phyloP scores from a whole-genome alignment of 2,113 vertebrate species.

The Callorhinus ursinus region DNA sequence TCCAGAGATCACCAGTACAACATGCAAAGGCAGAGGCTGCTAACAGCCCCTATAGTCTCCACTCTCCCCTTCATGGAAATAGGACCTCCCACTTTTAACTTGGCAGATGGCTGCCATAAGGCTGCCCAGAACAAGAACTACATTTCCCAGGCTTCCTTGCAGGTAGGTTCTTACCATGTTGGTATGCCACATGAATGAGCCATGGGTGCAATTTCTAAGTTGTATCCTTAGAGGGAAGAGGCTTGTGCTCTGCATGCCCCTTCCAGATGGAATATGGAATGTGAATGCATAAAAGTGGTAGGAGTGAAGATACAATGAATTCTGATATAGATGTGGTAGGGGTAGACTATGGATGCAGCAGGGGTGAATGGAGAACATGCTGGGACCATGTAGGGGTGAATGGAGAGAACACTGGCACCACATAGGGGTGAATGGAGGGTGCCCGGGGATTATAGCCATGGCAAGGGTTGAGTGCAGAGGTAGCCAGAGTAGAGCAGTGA shows the following conservation, averaged over 20 bases:
- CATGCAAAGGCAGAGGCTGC: neutral
- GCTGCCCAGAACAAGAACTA: neutral
- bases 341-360: neutral
- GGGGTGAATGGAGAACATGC: neutral
- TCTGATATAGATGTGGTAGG: too few species aligned
- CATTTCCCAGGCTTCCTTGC: neutral
- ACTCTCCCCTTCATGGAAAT: neutral
- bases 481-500: neutral
- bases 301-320: too few species aligned
- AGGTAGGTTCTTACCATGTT: neutral
- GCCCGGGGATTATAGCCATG: neutral
- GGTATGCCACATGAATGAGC: neutral
- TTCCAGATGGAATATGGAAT: neutral
- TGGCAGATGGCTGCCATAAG: neutral
- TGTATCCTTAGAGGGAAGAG: neutral
- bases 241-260: too few species aligned
- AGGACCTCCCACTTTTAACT: neutral
- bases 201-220: neutral
- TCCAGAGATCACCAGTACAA: neutral
- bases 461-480: neutral
- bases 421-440: neutral
- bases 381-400: neutral
- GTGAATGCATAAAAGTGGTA: too few species aligned
- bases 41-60: rapidly evolving
- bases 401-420: rapidly evolving